Evolutionary conservation across 2,797 vertebrate genomes (phyloP), one percentile per base, ranked within the genome.

Genomic region (Notolepis coatsorum): DNA sequence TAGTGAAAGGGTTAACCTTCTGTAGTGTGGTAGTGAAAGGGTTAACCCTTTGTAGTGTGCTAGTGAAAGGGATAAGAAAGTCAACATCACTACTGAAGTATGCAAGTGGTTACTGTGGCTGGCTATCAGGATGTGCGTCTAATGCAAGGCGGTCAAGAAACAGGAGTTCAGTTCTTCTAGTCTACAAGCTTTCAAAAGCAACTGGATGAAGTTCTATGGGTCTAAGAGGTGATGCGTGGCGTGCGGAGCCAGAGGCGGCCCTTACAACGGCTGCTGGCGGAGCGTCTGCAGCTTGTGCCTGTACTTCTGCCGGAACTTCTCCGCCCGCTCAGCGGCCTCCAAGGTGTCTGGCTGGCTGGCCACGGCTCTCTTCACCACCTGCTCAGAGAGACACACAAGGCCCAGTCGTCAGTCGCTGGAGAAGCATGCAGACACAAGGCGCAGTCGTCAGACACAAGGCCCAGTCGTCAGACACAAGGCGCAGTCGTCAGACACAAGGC

Each of bases 281-380:
- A 99, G 93, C 0, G 97, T 97, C 89, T 99, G 95, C 0, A 99
- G 94, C 84, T 99, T 99, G 65, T 97, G 93, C 87, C 95, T 82
- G 84, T 99, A 99, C 51, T 99, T 99, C 83, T 96, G 96, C 0
- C 96, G 93, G 85, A 99, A 99, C 84, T 98, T 99, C 73, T 97
- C 95, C 0, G 96, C 97, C 71, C 97, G 89, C 79, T 95, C 93
- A 0, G 45, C 65, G 0, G 96, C 96, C 13, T 98, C 95, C 0
- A 73, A 55, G 0, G 94, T 90, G 60, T 96, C 95, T 0, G 96
- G 96, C 67, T 99, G 98, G 58, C 97, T 99, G 42, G 95, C 97
- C 10, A 98, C 80, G 0, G 97, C 98, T 7, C 97, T 88, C 57
- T 98, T 97, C 9, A 97, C 97, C 43, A 99, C 98, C 98, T 99